Evolutionary conservation across 2,113 vertebrate species (phyloP).

Genomic region (Cariama cristata): DNA sequence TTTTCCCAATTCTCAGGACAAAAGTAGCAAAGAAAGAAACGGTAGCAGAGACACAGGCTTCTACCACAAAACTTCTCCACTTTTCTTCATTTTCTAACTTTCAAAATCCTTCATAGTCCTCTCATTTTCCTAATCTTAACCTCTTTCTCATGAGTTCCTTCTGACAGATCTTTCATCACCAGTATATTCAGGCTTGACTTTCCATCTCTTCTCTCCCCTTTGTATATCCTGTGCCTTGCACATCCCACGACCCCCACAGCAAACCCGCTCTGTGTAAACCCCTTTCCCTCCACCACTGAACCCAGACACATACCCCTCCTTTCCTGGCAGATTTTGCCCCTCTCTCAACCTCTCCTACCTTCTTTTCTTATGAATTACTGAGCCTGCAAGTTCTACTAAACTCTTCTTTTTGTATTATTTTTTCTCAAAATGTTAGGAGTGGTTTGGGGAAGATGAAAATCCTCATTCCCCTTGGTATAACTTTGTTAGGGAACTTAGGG

Average conservation of each 20-base stretch:
- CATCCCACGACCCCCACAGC: not conserved
- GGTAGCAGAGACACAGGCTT: not conserved
- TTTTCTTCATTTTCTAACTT: not conserved
- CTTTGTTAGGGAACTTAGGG: not conserved
- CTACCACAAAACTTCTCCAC: not conserved
- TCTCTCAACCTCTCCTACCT: not conserved
- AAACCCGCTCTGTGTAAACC: not conserved
- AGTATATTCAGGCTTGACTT: not conserved
- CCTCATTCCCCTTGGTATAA: not conserved
- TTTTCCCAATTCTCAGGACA: not conserved
- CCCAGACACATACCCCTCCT: not conserved
- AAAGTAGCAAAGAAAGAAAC: not conserved
- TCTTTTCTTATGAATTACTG: not conserved
- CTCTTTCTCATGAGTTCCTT: not conserved
- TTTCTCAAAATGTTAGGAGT: not conserved
- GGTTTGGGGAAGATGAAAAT: not conserved
- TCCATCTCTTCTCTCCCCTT: not conserved
- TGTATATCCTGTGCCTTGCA: not conserved
- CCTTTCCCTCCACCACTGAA: not conserved
- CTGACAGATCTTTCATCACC: not conserved
- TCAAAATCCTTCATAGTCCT: not conserved
- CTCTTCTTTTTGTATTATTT: not conserved
- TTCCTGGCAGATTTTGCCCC: not conserved
- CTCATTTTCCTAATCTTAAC: not conserved
- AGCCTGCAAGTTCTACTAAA: not conserved